Evolutionary conservation across 30 jellyfish, hydroid and myxozoan species (phyloP), one percentile per base, ranked within the genome.

Genomic region (Pelagia noctiluca): DNA sequence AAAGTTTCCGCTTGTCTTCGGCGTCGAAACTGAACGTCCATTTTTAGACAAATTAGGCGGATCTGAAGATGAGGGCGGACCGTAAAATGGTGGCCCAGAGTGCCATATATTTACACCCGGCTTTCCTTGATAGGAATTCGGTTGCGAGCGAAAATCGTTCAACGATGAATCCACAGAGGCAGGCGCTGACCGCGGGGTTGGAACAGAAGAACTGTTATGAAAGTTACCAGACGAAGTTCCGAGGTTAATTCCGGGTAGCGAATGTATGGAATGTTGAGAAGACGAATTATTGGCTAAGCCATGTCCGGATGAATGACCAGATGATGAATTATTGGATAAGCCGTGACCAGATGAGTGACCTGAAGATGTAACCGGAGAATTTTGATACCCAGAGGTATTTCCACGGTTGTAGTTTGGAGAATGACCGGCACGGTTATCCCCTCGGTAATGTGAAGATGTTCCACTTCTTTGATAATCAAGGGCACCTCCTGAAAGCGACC

Each of bases 71-170:
- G 61, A 65, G 1, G 85, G 85, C 11, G 92, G 92, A 24, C 92
- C 92, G 37, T 82, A 82, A 50, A 48, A 82, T 25, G 92, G 92
- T 30, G 92, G 92, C 34, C 92, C 92, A 36, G 92, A 82, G 54
- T 82, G 92, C 82, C 82, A 82, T 22, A 67, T 71, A 11, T 49
- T 78, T 13, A 26, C 38, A 13, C 78, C 78, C n/a, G 78, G 85
- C 64, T 82, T 82, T 32, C 67, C 68, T 31, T 82, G 92, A 12
- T 68, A 24, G 18, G 85, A 82, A 18, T 25, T 13, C 32, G 78
- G 18, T 26, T 67, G 92, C 5, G 69, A 48, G 4, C 92, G 85
- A 47, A 34, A 35, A 35, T 82, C 92, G 32, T 82, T 82, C 21
- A 74, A 52, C 32, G 53, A 57, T 50, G 77, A 63, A 85, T 82